These are phyloP conservation scores for Crambe crambe DNA, from an alignment of 37 sponge, comb jelly and placozoan genomes.

Conservation along the genomic window DNA sequence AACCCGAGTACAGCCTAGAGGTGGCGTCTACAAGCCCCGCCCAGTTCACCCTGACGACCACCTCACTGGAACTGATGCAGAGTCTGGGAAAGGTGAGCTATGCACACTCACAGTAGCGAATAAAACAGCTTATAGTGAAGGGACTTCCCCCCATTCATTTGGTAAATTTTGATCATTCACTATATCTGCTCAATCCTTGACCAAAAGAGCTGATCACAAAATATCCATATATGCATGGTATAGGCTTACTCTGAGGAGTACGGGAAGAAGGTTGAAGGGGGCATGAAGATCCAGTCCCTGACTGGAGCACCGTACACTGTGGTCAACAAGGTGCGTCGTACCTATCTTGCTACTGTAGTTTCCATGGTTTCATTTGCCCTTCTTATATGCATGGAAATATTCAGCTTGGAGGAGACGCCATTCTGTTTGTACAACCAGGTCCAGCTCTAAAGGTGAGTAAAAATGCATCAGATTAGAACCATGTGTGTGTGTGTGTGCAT, in stretches of 20 bases:
- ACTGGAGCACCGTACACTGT: constrained; percentile 73
- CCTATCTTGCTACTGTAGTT: neutral
- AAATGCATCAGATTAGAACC: too few relatives aligned
- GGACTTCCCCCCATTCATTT: neutral
- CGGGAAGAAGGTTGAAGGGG: constrained; percentile 59
- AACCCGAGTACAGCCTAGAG: constrained; percentile 34
- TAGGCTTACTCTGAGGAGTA: constrained; percentile 61
- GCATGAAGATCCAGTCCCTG: constrained; percentile 44
- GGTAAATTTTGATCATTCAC: neutral
- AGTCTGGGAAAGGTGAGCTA: constrained; percentile 45
- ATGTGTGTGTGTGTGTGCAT: too few relatives aligned
- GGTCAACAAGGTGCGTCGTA: constrained; percentile 55
- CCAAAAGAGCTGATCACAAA: too few relatives aligned
- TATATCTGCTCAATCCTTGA: neutral
- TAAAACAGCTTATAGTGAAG: too few relatives aligned
- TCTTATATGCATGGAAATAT: too few relatives aligned
- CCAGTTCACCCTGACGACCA: constrained; percentile 67
- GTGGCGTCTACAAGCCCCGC: constrained; percentile 52
- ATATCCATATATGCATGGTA: neutral
- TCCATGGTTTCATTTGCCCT: neutral
- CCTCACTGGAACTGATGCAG: constrained; percentile 63
- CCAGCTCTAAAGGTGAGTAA: constrained; percentile 35
- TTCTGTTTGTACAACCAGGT: constrained; percentile 36
- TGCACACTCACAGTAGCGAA: neutral
- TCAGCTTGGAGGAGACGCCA: constrained; percentile 31